phyloP scores from a whole-genome alignment of 1,140 invertebrate genomes.

The Drosophila santomea region DNA sequence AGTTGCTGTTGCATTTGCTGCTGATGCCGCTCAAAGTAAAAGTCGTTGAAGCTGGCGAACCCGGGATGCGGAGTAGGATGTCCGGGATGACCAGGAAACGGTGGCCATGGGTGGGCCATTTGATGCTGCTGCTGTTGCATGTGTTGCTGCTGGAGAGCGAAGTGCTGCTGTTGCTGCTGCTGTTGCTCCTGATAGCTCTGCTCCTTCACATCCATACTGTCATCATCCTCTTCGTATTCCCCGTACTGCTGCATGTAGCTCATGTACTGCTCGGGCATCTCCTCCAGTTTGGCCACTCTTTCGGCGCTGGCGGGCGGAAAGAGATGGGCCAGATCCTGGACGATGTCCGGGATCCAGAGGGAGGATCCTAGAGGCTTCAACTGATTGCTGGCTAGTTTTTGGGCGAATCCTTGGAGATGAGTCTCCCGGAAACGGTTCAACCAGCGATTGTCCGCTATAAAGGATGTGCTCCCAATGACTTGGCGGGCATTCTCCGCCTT shows the following conservation, averaged over 20 bases:
- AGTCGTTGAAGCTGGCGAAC: conserved; percentile 67
- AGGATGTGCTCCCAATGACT: conserved; percentile 73
- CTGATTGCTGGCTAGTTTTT: conserved; percentile 76
- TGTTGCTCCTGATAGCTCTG: conserved; percentile 74
- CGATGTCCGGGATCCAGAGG: conserved; percentile 78
- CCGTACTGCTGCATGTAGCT: conserved; percentile 81
- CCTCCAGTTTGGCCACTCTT: conserved; percentile 76
- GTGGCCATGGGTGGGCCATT: conserved; percentile 60
- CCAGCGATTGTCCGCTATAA: conserved; percentile 81
- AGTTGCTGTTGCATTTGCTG: conserved; percentile 67
- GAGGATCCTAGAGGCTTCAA: conserved; percentile 73
- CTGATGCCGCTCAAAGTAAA: conserved; percentile 68
- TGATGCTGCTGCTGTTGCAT: conserved; percentile 53
- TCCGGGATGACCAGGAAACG: conserved; percentile 48
- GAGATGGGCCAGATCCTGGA: conserved; percentile 73
- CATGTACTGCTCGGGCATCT: conserved; percentile 79
- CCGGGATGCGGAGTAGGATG: conserved; percentile 57
- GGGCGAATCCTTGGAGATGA: conserved; percentile 76
- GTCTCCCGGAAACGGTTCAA: conserved; percentile 79
- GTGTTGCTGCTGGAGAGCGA: conserved; percentile 63
- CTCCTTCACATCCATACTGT: conserved; percentile 73
- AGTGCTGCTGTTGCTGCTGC: conserved; percentile 67
- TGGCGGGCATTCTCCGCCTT: conserved; percentile 75
- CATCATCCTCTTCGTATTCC: conserved; percentile 78
- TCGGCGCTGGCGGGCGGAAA: conserved; percentile 78